Evolutionary conservation across 2,888 invertebrate genomes (phyloP), one percentile per base, ranked within the genome.

Genomic region (Horisme vitalbata): DNA sequence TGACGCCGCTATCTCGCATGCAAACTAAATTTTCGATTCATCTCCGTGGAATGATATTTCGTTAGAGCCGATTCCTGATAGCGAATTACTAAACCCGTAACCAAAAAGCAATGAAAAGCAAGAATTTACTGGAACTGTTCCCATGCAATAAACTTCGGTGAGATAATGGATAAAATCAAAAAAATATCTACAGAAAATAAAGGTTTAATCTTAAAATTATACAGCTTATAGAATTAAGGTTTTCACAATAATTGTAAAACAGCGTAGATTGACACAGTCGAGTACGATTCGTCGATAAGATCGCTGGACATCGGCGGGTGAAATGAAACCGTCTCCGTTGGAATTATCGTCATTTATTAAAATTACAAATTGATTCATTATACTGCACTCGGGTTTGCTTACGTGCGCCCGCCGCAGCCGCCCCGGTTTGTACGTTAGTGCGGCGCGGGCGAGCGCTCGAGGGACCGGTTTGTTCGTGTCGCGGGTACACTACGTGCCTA

Each of bases 141-240:
- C 50, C 78, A 81, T 81, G 81, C 79, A 72, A 60, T 59, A 61
- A 50, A 61, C 55, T 67, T 65, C 59, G 68, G 67, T 67, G 65
- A 57, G 60, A 51, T 5, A 18, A 57, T 58, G 61, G 45, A 51
- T 57, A 11, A 52, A 65, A 68, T 65, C 57, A 68, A 68, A 55
- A 68, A 56, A 63, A 59, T 59, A 39, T 51, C 48, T 65, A 61
- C 60, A 65, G 68, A 55, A 61, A 57, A 60, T 68, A 70, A 58
- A 64, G 60, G 55, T 79, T 83, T 83, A 82, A 79, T 82, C 74
- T 71, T 66, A 75, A 63, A 71, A 63, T 63, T 66, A 63, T 72
- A 77, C 71, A 75, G 59, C 70, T 74, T 70, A 72, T 66, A 67
- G 65, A 71, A 63, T 65, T 61, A 52, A 57, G 65, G 63, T 67